Conservation (phyloP, 2,113 vertebrate genomes). For the Tachysurus fulvidraco region DNA sequence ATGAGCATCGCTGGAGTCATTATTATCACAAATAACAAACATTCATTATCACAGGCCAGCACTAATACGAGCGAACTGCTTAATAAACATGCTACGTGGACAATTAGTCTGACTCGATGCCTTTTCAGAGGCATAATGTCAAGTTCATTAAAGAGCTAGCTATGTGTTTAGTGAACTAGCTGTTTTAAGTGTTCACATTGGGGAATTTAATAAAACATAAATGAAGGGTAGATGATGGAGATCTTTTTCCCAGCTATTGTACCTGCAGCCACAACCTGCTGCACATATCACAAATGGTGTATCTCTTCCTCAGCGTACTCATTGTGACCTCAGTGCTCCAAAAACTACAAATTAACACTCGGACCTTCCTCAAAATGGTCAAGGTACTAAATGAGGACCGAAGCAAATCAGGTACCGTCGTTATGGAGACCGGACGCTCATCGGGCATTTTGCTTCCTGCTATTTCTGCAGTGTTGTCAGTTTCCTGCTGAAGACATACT, state of each 20-base stretch:
- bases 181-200: not conserved
- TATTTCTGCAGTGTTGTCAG: not conserved
- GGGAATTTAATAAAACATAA: not conserved
- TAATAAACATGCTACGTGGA: slow-evolving; percentile 32
- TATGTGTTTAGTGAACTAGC: not conserved
- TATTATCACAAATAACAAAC: slow-evolving; percentile 57
- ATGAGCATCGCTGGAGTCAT: slow-evolving; percentile 50
- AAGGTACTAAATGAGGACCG: not conserved
- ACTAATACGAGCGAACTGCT: not conserved
- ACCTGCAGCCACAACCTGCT: not conserved
- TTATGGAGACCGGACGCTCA: not conserved
- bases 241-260: not conserved
- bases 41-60: slow-evolving; percentile 51
- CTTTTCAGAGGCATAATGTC: not conserved
- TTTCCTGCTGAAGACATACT: not conserved
- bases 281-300: not conserved
- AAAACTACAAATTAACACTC: not conserved
- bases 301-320: not conserved
- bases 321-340: not conserved
- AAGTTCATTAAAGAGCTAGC: not conserved
- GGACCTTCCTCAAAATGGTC: not conserved
- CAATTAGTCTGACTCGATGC: slow-evolving; percentile 6
- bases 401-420: not conserved
- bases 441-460: too few relatives aligned
- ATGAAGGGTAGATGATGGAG: not conserved